Conservation (phyloP, 2,797 vertebrate genomes). For the Synanceia verrucosa region DNA sequence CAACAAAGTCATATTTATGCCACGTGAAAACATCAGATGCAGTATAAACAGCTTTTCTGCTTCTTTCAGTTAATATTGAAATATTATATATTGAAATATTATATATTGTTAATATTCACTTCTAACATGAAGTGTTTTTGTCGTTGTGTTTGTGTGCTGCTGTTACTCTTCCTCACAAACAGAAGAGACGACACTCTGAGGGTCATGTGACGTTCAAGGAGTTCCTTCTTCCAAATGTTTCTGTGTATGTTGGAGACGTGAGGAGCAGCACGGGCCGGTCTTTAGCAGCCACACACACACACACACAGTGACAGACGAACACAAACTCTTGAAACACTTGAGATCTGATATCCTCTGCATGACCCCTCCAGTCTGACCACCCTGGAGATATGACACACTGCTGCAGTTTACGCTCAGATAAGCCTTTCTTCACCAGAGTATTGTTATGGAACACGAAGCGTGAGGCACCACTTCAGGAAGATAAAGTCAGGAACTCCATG, state of each 20-base stretch:
- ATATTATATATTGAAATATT: no score
- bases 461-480: neutral
- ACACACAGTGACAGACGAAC: neutral
- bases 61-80: no score
- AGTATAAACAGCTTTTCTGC: no score
- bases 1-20: no score
- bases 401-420: neutral
- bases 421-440: constrained; percentile 5
- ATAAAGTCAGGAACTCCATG: constrained; percentile 42
- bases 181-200: neutral
- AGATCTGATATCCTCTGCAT: constrained; percentile 20
- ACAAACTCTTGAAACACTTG: neutral
- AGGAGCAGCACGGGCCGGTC: neutral
- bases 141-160: no score
- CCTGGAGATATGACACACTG: neutral
- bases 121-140: no score
- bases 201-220: neutral
- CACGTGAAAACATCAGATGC: no score
- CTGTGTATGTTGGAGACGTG: constrained; percentile 9
- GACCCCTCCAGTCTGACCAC: constrained; percentile 39
- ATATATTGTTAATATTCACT: no score
- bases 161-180: no score
- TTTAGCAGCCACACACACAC: neutral
- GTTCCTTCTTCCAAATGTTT: constrained; percentile 25
- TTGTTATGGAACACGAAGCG: constrained; percentile 22